A percentile compares a stretch with the other conserved stretches of the same genome.
Conservation (phyloP, 2,888 invertebrate genomes). For the Amiota communis region DNA sequence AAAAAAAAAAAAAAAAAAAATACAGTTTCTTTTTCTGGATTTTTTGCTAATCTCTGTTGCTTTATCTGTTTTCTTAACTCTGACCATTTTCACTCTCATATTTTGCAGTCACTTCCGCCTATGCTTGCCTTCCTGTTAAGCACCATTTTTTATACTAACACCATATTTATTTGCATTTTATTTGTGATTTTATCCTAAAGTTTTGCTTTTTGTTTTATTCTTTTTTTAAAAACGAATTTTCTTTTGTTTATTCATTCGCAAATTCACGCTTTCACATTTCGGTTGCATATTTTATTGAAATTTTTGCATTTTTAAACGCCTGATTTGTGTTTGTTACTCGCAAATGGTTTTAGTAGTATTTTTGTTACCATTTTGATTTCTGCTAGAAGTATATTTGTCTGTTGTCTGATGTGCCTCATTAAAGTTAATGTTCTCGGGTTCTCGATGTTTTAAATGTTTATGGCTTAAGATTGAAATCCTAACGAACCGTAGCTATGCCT, state of each 20-base stretch:
- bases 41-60: slow-evolving; percentile 24
- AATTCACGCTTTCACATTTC: too few species aligned
- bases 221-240: background rate
- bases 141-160: background rate
- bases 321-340: slow-evolving; percentile 49
- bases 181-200: background rate
- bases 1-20: background rate
- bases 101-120: background rate
- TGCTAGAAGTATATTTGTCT: slow-evolving; percentile 51
- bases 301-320: slow-evolving; percentile 66
- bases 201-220: background rate
- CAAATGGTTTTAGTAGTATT: slow-evolving; percentile 65
- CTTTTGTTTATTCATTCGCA: slow-evolving; percentile 29
- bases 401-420: slow-evolving; percentile 48
- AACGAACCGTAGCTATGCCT: slow-evolving; percentile 44
- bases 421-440: slow-evolving; percentile 57
- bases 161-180: slow-evolving; percentile 1
- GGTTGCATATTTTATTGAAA: slow-evolving; percentile 62
- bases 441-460: slow-evolving; percentile 50
- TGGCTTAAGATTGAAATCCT: slow-evolving; percentile 21
- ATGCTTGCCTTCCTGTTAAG: background rate
- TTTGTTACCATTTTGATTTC: slow-evolving; percentile 39
- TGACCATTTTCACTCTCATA: background rate
- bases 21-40: slow-evolving; percentile 53
- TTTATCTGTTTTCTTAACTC: slow-evolving; percentile 10